Conservation (phyloP, 2,113 vertebrate genomes). For the Cavia aperea region DNA sequence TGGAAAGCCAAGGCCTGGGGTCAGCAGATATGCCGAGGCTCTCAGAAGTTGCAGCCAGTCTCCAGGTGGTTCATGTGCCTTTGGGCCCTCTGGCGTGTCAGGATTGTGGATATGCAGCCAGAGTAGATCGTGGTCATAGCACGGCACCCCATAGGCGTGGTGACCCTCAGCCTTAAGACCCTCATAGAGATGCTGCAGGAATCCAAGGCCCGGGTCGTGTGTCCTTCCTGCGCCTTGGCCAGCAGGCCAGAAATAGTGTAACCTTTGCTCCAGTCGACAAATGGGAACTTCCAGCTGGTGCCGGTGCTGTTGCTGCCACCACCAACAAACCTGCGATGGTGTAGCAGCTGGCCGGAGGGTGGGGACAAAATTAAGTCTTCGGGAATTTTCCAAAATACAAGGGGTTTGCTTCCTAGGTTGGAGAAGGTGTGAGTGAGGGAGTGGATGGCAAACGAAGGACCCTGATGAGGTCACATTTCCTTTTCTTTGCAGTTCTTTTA, state of each 20-base stretch:
- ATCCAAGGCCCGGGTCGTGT: neutral
- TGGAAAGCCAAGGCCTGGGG: slow-evolving; percentile 17
- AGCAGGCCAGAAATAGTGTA: slow-evolving; percentile 52
- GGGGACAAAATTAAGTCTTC: neutral
- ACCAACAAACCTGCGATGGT: neutral
- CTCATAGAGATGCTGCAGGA: neutral
- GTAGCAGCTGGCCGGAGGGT: slow-evolving; percentile 27
- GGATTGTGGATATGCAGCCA: neutral
- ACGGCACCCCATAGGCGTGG: neutral
- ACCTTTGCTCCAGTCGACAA: slow-evolving; percentile 46
- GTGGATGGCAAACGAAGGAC: accelerated
- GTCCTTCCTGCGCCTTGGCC: slow-evolving; percentile 34
- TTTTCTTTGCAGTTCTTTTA: neutral
- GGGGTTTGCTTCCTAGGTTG: accelerated
- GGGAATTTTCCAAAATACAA: neutral
- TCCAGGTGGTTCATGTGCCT: neutral
- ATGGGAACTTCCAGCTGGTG: slow-evolving; percentile 57
- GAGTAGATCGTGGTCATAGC: neutral
- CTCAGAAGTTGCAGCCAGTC: neutral
- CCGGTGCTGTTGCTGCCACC: neutral
- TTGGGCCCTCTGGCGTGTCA: neutral
- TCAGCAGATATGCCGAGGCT: slow-evolving; percentile 56
- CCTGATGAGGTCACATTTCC: neutral
- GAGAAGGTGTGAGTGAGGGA: neutral
- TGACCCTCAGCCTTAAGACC: neutral